Evolutionary conservation across 2,113 vertebrate genomes (phyloP).

Genomic region (Platycercus adscitus): DNA sequence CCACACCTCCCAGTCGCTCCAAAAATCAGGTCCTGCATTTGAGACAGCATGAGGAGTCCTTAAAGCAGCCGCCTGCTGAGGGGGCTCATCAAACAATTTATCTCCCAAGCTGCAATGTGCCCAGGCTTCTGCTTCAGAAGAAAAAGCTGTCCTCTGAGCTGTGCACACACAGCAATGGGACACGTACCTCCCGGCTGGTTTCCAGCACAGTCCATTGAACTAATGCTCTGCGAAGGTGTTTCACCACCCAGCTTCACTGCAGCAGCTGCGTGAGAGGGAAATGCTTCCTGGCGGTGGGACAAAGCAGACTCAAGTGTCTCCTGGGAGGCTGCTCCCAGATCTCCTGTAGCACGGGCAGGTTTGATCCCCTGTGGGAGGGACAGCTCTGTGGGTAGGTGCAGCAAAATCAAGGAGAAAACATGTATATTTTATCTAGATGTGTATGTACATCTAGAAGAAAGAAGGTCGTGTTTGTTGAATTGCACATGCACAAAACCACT

Average conservation of each 20-base stretch:
- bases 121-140: background rate
- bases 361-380: background rate
- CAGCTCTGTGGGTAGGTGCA: background rate
- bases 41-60: background rate
- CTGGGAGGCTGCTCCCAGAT: background rate
- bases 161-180: background rate
- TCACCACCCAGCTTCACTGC: background rate
- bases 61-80: background rate
- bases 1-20: background rate
- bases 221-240: background rate
- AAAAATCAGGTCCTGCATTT: background rate
- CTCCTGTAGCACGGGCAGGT: fast-evolving
- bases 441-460: background rate
- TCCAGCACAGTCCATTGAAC: background rate
- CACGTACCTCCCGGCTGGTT: background rate
- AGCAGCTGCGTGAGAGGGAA: fast-evolving
- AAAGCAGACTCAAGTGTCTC: background rate
- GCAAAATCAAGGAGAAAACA: background rate
- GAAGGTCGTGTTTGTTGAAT: background rate
- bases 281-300: fast-evolving
- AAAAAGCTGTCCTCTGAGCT: background rate
- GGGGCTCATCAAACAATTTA: background rate
- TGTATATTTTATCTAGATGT: background rate
- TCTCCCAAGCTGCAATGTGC: background rate
- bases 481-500: background rate